Conservation (phyloP, 2,888 invertebrate species). For the Ectropis crepuscularia region DNA sequence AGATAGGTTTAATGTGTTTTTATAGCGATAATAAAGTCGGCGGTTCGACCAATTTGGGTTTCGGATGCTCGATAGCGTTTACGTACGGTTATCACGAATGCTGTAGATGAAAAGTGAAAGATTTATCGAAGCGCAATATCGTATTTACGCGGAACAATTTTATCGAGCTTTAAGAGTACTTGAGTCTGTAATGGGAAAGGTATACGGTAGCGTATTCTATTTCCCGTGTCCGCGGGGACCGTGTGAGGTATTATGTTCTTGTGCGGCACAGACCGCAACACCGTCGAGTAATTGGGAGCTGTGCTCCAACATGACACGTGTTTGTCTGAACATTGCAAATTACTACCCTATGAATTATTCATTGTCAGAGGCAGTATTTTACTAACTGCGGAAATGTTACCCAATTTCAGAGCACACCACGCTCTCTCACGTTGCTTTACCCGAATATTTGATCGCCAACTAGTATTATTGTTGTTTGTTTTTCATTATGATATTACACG, state of each 20-base stretch:
- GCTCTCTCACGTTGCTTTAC: constrained; percentile 29
- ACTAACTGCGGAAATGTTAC: constrained; percentile 33
- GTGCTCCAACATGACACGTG: constrained; percentile 49
- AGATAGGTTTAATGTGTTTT: constrained; percentile 51
- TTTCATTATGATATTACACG: too few relatives aligned
- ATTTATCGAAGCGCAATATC: constrained; percentile 30
- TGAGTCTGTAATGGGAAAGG: constrained; percentile 29
- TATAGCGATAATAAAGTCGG: constrained; percentile 50
- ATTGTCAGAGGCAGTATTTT: constrained; percentile 33
- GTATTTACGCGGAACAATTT: constrained; percentile 24
- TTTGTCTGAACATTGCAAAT: constrained; percentile 47
- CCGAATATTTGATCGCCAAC: constrained; percentile 15
- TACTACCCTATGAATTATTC: constrained; percentile 50
- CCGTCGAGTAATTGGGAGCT: constrained; percentile 51
- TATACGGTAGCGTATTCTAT: constrained; percentile 42
- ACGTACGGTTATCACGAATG: not conserved
- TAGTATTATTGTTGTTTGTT: not conserved
- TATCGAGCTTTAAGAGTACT: constrained; percentile 26
- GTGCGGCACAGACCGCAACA: constrained; percentile 42
- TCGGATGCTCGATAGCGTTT: constrained; percentile 15
- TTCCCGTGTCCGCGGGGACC: constrained; percentile 39
- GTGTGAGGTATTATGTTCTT: constrained; percentile 44
- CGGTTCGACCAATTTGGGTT: constrained; percentile 44
- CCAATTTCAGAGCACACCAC: constrained; percentile 35
- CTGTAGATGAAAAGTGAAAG: constrained; percentile 19